Conservation (phyloP, 1,140 invertebrate species). For the Aricia agestis region DNA sequence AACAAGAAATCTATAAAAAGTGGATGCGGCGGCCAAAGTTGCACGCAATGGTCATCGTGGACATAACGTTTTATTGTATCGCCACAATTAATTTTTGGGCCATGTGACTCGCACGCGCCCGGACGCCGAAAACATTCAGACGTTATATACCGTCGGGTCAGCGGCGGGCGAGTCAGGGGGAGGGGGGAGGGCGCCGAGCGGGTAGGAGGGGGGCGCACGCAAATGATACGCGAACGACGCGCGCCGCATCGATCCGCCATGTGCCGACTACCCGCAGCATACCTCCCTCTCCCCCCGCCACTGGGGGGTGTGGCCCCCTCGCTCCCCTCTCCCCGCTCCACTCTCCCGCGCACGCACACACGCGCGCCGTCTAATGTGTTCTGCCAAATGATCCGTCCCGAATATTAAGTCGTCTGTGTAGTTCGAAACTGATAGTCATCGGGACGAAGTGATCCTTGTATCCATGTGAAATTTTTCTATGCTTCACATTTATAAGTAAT, state of each 20-base stretch:
- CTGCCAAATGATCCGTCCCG: slow-evolving; percentile 67
- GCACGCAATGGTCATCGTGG: no score
- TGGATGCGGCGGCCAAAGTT: background rate
- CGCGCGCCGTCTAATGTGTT: slow-evolving; percentile 58
- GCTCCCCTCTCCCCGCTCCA: slow-evolving; percentile 26
- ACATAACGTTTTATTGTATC: background rate
- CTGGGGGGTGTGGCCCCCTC: slow-evolving; percentile 8
- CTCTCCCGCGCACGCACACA: slow-evolving; percentile 40
- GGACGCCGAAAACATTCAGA: slow-evolving; percentile 38
- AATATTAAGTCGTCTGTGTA: slow-evolving; percentile 61
- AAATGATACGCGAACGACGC: slow-evolving; percentile 65
- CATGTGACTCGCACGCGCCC: slow-evolving; percentile 40
- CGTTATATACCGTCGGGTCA: slow-evolving; percentile 38
- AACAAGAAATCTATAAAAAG: background rate
- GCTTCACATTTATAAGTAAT: no score
- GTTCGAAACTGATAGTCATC: slow-evolving; percentile 53
- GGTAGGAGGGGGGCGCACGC: slow-evolving; percentile 46
- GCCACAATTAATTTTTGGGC: slow-evolving; percentile 15
- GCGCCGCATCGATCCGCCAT: slow-evolving; percentile 64
- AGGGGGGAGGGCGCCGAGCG: slow-evolving; percentile 24
- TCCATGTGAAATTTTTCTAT: background rate
- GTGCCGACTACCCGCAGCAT: slow-evolving; percentile 45
- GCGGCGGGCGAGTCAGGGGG: slow-evolving; percentile 22
- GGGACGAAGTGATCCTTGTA: slow-evolving; percentile 22
- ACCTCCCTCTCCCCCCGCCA: slow-evolving; percentile 27